Evolutionary conservation across 2,888 invertebrate species (phyloP).

Genomic region (Cerastis rubricosa): DNA sequence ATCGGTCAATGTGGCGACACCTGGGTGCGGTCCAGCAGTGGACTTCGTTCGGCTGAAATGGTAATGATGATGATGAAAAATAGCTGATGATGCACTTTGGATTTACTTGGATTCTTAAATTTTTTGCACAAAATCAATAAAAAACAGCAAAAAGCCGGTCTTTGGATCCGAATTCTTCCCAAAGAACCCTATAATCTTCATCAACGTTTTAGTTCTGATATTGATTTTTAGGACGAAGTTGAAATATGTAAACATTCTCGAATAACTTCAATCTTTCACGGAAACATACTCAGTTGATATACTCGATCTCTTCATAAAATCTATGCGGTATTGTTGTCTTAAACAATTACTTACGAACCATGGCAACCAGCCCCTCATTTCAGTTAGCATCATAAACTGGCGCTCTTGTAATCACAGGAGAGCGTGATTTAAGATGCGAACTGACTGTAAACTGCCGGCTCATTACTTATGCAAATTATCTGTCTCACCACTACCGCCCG

Average conservation of each 20-base stretch:
- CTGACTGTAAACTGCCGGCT: slow-evolving; percentile 43
- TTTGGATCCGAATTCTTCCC: background rate
- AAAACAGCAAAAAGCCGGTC: background rate
- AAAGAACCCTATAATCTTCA: too few species aligned
- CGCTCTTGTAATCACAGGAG: slow-evolving; percentile 27
- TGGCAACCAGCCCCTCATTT: slow-evolving; percentile 23
- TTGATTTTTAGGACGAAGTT: background rate
- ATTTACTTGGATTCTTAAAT: too few species aligned
- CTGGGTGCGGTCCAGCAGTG: too few species aligned
- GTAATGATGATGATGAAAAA: too few species aligned
- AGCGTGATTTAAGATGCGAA: slow-evolving; percentile 48
- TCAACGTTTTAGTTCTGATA: too few species aligned
- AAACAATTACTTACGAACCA: slow-evolving; percentile 22
- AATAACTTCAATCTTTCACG: background rate
- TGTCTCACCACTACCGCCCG: slow-evolving; percentile 23
- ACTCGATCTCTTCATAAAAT: background rate
- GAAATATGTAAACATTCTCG: background rate
- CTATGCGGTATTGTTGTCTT: slow-evolving; percentile 7
- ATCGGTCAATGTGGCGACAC: too few species aligned
- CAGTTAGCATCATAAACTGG: slow-evolving; percentile 43
- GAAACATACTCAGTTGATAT: background rate
- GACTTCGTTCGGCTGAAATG: too few species aligned
- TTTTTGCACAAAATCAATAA: background rate
- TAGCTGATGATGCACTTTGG: too few species aligned
- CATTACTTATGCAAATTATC: slow-evolving; percentile 58